These are phyloP conservation scores for Zoanthus sansibaricus DNA, from an alignment of 92 coral and sea anemone species.

Conservation along the genomic window DNA sequence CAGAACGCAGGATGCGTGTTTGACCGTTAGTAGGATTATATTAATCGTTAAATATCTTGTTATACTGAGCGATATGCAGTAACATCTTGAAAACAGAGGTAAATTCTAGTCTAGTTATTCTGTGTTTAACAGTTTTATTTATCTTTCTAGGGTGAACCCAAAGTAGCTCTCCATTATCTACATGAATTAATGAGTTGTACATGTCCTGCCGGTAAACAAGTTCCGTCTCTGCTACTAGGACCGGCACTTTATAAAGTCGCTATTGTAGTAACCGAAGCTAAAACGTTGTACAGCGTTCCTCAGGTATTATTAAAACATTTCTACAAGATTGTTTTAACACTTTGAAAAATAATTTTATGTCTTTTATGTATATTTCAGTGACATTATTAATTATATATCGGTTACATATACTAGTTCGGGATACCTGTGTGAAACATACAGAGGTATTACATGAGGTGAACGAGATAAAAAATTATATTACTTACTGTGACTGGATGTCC, in stretches of 20 bases:
- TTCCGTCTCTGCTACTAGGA: constrained; percentile 27
- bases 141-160: neutral
- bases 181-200: neutral
- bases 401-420: too few species aligned
- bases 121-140: neutral
- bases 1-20: too few species aligned
- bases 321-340: too few species aligned
- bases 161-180: constrained; percentile 11
- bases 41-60: too few species aligned
- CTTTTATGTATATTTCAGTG: too few species aligned
- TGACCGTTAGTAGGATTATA: too few species aligned
- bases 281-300: neutral
- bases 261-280: constrained; percentile 12
- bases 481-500: too few species aligned
- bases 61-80: neutral
- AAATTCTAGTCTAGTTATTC: neutral
- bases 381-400: too few species aligned
- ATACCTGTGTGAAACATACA: too few species aligned
- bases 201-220: neutral
- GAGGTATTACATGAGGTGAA: too few species aligned
- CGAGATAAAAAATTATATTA: too few species aligned
- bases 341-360: too few species aligned
- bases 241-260: constrained; percentile 17
- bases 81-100: neutral
- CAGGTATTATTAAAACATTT: neutral